Evolutionary conservation across 2,113 vertebrate genomes (phyloP).

Genomic region (Halcyon malimbica): DNA sequence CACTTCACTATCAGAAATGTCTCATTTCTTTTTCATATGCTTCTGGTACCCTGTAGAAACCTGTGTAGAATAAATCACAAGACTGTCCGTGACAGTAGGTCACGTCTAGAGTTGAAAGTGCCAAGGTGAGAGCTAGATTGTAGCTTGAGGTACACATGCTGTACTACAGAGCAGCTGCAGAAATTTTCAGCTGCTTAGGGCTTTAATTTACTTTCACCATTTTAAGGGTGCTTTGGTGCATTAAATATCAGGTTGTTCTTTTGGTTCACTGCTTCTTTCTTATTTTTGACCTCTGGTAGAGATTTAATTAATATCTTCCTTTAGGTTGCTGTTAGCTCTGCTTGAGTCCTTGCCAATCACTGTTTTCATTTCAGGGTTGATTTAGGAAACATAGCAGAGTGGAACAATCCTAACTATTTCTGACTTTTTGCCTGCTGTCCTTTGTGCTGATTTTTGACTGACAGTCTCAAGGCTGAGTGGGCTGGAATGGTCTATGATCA

Average conservation of each 20-base stretch:
- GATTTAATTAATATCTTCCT: slow-evolving; percentile 39
- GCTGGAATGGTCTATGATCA: not conserved
- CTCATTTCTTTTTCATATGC: not conserved
- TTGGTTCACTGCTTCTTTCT: slow-evolving; percentile 25
- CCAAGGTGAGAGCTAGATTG: not conserved
- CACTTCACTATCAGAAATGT: not conserved
- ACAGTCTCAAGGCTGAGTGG: slow-evolving; percentile 4
- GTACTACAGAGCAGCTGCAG: not conserved
- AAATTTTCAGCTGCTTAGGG: not conserved
- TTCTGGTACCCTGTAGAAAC: not conserved
- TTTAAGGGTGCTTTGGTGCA: slow-evolving; percentile 6
- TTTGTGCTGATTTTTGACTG: not conserved
- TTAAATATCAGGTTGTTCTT: slow-evolving; percentile 4
- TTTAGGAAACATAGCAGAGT: not conserved
- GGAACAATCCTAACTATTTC: not conserved
- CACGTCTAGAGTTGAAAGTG: not conserved
- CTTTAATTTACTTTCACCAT: not conserved
- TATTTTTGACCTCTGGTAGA: not conserved
- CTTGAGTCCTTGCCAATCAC: not conserved
- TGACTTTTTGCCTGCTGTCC: not conserved
- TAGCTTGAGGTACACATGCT: fast-evolving
- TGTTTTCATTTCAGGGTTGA: slow-evolving; percentile 25
- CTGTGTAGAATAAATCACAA: not conserved
- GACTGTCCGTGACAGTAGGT: not conserved
- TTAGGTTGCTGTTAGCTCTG: not conserved